phyloP scores from a whole-genome alignment of 2,888 invertebrate genomes.

The Caradrina kadenii region DNA sequence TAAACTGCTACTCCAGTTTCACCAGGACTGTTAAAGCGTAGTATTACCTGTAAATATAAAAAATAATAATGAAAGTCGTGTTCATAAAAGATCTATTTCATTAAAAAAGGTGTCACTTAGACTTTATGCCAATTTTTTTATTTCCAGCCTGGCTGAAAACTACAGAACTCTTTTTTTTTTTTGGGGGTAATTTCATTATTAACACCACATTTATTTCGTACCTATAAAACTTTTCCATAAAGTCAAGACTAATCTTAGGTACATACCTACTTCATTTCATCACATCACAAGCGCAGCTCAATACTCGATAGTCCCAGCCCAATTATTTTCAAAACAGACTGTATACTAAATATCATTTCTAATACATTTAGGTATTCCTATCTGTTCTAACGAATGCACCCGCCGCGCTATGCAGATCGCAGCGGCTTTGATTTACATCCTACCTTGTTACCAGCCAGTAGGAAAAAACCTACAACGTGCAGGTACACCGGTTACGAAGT shows the following conservation, averaged over 20 bases:
- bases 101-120: too few relatives aligned
- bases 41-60: conserved; percentile 24
- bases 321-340: conserved; percentile 59
- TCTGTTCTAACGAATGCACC: conserved; percentile 72
- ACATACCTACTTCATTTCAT: conserved; percentile 7
- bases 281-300: conserved; percentile 7
- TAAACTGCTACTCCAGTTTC: not conserved
- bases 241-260: not conserved
- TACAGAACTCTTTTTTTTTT: too few relatives aligned
- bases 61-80: not conserved
- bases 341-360: conserved; percentile 65
- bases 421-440: conserved; percentile 82
- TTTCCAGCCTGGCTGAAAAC: not conserved
- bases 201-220: not conserved
- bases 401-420: conserved; percentile 79
- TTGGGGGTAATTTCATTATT: not conserved
- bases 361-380: conserved; percentile 65
- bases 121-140: not conserved
- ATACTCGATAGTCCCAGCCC: conserved; percentile 32
- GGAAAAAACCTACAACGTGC: conserved; percentile 66
- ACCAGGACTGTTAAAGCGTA: not conserved
- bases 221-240: too few relatives aligned
- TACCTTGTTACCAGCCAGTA: conserved; percentile 73
- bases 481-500: conserved; percentile 57
- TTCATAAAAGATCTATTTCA: too few relatives aligned